phyloP scores from a whole-genome alignment of 2,113 vertebrate species.

The Jacana jacana region DNA sequence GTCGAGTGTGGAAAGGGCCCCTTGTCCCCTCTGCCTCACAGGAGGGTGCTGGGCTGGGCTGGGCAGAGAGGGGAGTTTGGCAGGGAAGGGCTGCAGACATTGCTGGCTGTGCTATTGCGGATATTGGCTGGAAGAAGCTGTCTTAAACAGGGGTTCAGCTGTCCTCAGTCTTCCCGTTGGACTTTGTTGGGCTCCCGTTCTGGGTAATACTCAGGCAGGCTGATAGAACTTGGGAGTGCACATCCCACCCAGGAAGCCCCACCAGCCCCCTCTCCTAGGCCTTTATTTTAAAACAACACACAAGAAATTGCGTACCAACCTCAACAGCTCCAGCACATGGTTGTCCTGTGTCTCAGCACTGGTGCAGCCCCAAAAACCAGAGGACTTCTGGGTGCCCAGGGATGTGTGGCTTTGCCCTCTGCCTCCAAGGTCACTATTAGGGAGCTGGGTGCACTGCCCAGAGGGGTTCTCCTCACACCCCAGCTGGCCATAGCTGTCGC shows the following conservation, averaged over 20 bases:
- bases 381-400: background rate
- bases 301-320: background rate
- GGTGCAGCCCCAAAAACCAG: background rate
- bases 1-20: fast-evolving
- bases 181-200: background rate
- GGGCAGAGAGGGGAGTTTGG: background rate
- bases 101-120: fast-evolving
- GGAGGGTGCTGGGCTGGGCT: background rate
- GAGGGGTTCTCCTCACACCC: background rate
- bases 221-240: background rate
- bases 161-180: background rate
- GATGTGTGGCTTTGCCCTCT: background rate
- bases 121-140: background rate
- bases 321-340: background rate
- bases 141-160: background rate
- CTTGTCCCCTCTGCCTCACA: background rate
- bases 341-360: background rate
- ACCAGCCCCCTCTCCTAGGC: background rate
- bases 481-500: fast-evolving
- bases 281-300: background rate
- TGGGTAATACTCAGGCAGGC: background rate
- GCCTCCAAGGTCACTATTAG: background rate
- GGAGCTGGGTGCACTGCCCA: fast-evolving
- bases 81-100: background rate
- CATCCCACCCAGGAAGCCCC: background rate